These are phyloP conservation scores for Aplodontia rufa DNA, from an alignment of 2,113 vertebrate genomes.

Conservation along the genomic window DNA sequence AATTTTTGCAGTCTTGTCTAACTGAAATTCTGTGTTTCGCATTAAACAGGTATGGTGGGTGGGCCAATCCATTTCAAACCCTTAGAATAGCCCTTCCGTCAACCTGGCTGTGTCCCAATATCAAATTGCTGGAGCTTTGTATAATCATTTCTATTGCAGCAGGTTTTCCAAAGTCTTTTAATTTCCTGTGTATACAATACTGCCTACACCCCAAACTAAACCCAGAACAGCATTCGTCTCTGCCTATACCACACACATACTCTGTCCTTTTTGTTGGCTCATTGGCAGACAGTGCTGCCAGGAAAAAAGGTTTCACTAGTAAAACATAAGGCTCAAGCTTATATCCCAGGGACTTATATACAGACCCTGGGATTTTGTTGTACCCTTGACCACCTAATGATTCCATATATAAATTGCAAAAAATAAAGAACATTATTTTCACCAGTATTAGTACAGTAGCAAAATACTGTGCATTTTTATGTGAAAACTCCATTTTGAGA, in stretches of 20 bases:
- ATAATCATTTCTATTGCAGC: conserved; percentile 39
- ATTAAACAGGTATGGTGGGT: neutral
- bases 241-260: conserved; percentile 46
- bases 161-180: conserved; percentile 60
- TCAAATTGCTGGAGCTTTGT: conserved; percentile 45
- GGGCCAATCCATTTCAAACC: conserved; percentile 5
- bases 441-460: conserved; percentile 31
- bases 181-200: conserved; percentile 68
- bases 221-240: conserved; percentile 47
- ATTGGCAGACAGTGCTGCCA: conserved; percentile 7
- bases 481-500: conserved; percentile 61
- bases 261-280: conserved; percentile 54
- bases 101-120: neutral
- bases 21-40: conserved; percentile 16
- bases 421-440: conserved; percentile 46
- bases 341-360: too few relatives aligned
- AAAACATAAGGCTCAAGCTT: conserved; percentile 38
- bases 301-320: conserved; percentile 52
- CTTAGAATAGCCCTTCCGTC: conserved; percentile 45
- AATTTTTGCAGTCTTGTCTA: neutral
- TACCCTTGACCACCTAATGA: neutral
- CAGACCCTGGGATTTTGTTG: conserved; percentile 19
- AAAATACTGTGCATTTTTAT: conserved; percentile 50
- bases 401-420: conserved; percentile 14
- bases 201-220: conserved; percentile 29